Conservation (phyloP, 2,797 vertebrate genomes). For the Coluber constrictor region DNA sequence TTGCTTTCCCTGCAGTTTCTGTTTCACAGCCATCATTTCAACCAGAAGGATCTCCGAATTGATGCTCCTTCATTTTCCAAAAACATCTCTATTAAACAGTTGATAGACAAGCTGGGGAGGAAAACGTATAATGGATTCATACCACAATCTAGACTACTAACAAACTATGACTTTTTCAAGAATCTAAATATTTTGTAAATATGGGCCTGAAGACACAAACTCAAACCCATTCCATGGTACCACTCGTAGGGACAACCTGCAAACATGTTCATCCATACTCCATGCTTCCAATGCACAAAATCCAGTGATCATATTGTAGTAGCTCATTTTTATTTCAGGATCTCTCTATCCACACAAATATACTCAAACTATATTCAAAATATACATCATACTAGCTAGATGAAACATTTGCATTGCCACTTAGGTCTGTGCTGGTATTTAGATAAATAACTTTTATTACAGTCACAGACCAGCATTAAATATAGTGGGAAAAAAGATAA, state of each 20-base stretch:
- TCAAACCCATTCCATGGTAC: neutral
- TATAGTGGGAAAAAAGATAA: neutral
- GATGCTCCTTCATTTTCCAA: neutral
- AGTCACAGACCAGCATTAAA: neutral
- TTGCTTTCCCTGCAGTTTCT: neutral
- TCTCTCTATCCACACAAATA: neutral
- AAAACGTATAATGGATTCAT: neutral
- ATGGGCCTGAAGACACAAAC: neutral
- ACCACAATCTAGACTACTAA: neutral
- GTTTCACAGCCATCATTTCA: neutral
- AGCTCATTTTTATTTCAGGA: neutral
- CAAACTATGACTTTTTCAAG: neutral
- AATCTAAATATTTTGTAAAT: neutral
- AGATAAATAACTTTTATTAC: neutral
- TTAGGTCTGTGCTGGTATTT: neutral
- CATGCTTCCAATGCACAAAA: neutral
- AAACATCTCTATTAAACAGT: neutral
- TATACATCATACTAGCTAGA: neutral
- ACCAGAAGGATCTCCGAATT: neutral
- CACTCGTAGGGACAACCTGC: neutral
- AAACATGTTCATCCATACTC: neutral
- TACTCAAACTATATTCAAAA: neutral
- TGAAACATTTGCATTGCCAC: neutral
- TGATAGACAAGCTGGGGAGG: neutral
- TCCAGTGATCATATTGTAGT: neutral